Percentiles rank a stretch among this genome's conserved stretches.
phyloP scores from a whole-genome alignment of 2,888 invertebrate genomes.

The Cerastis rubricosa region DNA sequence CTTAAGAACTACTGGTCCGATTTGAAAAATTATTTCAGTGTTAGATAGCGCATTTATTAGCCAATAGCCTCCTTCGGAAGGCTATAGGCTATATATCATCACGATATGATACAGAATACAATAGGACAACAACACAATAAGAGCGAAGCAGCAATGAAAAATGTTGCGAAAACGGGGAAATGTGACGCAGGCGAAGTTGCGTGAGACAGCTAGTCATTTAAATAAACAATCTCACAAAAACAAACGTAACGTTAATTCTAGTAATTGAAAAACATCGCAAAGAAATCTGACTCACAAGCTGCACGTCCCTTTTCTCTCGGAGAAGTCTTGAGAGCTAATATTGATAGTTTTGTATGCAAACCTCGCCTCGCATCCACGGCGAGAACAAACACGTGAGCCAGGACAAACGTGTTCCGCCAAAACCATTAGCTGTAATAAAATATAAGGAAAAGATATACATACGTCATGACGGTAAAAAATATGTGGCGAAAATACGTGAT shows the following conservation, averaged over 20 bases:
- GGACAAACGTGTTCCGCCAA: slow-evolving; percentile 35
- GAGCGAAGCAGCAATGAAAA: too few species aligned
- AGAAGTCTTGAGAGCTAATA: slow-evolving; percentile 24
- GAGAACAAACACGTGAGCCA: slow-evolving; percentile 31
- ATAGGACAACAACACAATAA: too few species aligned
- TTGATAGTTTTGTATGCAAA: slow-evolving; percentile 40
- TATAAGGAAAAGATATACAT: slow-evolving; percentile 43
- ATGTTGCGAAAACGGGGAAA: too few species aligned
- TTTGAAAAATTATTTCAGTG: too few species aligned
- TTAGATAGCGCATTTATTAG: too few species aligned
- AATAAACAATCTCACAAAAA: background rate
- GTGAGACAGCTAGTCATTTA: too few species aligned
- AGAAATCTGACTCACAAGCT: slow-evolving; percentile 18
- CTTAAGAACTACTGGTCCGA: too few species aligned
- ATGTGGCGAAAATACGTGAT: slow-evolving; percentile 23
- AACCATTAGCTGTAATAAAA: slow-evolving; percentile 40
- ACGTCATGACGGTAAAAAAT: slow-evolving; percentile 43
- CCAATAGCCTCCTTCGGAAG: too few species aligned
- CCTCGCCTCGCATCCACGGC: slow-evolving; percentile 7
- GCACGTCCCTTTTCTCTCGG: background rate
- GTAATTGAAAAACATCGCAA: slow-evolving; percentile 2
- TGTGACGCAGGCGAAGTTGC: too few species aligned
- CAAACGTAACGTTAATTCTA: background rate
- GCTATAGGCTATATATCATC: too few species aligned
- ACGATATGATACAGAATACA: too few species aligned